phyloP scores from a whole-genome alignment of 2,113 vertebrate species.

The Progne subis region DNA sequence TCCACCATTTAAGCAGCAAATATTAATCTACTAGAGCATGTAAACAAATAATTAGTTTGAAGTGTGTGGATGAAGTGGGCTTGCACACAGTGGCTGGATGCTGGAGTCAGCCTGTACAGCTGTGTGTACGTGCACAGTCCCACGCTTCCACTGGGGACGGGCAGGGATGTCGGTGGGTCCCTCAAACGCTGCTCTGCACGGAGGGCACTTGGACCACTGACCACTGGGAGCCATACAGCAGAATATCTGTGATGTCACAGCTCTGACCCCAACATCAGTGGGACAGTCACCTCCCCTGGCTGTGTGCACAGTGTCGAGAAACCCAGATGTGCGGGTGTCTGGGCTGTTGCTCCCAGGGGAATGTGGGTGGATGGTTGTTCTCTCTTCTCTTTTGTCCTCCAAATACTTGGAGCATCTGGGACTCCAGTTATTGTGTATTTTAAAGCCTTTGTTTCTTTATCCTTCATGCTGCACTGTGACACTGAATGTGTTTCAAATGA shows the following conservation, averaged over 20 bases:
- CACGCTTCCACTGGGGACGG: fast-evolving
- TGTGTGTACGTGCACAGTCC: background rate
- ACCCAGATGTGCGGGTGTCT: background rate
- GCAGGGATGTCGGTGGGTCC: background rate
- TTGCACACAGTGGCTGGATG: background rate
- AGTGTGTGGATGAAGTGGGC: background rate
- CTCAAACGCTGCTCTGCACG: background rate
- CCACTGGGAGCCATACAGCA: background rate
- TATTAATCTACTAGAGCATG: background rate
- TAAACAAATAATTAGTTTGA: background rate
- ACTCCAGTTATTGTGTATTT: background rate
- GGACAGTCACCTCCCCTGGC: background rate
- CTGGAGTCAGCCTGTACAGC: background rate
- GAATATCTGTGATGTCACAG: background rate
- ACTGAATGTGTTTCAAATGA: conserved; percentile 22
- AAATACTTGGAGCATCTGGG: background rate
- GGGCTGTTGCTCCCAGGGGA: background rate
- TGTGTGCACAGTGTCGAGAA: background rate
- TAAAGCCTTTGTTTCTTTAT: conserved; percentile 13
- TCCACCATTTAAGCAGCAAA: background rate
- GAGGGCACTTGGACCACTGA: background rate
- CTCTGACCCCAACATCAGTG: background rate
- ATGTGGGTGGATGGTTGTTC: background rate
- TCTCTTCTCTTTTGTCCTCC: background rate
- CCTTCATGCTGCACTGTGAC: background rate